Percentiles rank a stretch among this genome's conserved stretches.
These are phyloP conservation scores for Sylvilagus bachmani DNA, from an alignment of 2,113 vertebrate species.

Conservation along the genomic window DNA sequence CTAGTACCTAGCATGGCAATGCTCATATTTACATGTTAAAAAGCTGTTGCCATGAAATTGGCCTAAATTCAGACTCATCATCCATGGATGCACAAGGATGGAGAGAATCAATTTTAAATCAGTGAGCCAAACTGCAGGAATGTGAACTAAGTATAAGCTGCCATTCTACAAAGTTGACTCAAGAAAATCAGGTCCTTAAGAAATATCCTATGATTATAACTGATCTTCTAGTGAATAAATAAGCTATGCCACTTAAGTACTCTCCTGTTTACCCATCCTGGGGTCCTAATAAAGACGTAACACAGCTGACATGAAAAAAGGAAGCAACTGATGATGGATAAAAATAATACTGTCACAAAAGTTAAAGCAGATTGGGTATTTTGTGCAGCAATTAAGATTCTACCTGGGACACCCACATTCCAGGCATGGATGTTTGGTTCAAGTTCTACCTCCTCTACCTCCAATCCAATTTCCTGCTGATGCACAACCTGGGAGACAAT, in stretches of 20 bases:
- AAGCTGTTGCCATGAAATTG: slow-evolving; percentile 34
- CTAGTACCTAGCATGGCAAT: neutral
- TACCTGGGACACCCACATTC: too few species aligned
- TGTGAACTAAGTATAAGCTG: slow-evolving; percentile 69
- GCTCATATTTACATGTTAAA: slow-evolving; percentile 50
- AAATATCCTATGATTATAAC: slow-evolving; percentile 25
- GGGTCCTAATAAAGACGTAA: neutral
- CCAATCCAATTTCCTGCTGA: too few species aligned
- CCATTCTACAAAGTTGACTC: slow-evolving; percentile 31
- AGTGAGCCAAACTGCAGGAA: slow-evolving; percentile 28
- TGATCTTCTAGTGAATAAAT: slow-evolving; percentile 42
- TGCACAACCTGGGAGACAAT: too few species aligned
- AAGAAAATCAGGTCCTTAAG: slow-evolving; percentile 51
- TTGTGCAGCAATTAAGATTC: too few species aligned
- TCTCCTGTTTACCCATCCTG: neutral
- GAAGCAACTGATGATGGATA: neutral
- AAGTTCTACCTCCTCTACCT: too few species aligned
- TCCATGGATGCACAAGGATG: slow-evolving; percentile 58
- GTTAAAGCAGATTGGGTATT: too few species aligned
- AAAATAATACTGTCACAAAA: neutral
- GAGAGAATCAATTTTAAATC: slow-evolving; percentile 67
- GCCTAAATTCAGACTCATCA: slow-evolving; percentile 53
- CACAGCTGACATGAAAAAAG: neutral
- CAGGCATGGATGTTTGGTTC: too few species aligned
- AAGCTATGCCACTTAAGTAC: slow-evolving; percentile 11